These are phyloP conservation scores for Craseonycteris thonglongyai DNA, from an alignment of 2,113 vertebrate species.

Conservation along the genomic window DNA sequence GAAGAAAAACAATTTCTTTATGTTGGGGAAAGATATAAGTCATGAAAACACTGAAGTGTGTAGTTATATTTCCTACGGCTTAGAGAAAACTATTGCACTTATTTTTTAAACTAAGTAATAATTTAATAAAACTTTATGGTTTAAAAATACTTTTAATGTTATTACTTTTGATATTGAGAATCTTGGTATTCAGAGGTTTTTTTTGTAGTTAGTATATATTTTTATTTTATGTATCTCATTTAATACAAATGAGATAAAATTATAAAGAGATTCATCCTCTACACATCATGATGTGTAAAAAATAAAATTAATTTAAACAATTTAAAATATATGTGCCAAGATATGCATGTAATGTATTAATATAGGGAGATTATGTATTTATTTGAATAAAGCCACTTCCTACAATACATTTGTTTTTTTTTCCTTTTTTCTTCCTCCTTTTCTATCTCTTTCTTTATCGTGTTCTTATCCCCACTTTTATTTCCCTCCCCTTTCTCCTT, in stretches of 20 bases:
- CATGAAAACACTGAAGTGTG: background rate
- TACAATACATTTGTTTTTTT: background rate
- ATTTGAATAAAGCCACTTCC: conserved; percentile 33
- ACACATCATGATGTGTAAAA: background rate
- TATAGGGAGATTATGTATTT: background rate
- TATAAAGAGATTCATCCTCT: background rate
- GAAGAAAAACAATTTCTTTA: background rate
- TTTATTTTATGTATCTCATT: background rate
- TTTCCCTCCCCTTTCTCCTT: background rate
- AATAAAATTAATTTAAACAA: conserved; percentile 23
- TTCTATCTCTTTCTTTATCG: background rate
- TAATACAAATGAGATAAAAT: conserved; percentile 25
- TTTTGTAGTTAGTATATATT: background rate
- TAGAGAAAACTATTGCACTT: background rate
- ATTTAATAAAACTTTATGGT: background rate
- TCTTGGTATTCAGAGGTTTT: background rate
- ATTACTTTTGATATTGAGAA: background rate
- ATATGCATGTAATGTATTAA: conserved; percentile 14
- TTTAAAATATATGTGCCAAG: conserved; percentile 21
- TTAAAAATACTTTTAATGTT: background rate
- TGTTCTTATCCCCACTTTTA: no score
- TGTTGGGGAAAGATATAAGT: background rate
- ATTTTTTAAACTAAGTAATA: background rate
- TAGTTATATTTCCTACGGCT: background rate
- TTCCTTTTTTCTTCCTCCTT: background rate